Evolutionary conservation across 2,888 invertebrate species (phyloP).

Genomic region (Volucella zonaria): DNA sequence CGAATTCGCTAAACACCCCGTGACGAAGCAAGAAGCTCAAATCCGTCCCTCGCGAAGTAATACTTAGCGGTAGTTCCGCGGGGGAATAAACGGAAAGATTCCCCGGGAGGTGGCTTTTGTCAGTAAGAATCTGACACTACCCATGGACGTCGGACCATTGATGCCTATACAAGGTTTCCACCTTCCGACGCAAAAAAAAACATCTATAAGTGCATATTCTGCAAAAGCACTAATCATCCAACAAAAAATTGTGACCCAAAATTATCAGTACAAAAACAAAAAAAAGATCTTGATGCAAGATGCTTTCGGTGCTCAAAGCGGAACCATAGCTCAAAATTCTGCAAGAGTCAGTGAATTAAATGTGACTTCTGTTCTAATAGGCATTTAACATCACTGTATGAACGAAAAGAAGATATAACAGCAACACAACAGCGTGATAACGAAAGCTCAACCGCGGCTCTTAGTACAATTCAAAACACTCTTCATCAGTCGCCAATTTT

Average conservation of each 20-base stretch:
- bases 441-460: conserved; percentile 6
- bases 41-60: too few species aligned
- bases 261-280: conserved; percentile 10
- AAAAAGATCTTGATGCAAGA: conserved; percentile 39
- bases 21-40: too few species aligned
- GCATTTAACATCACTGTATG: conserved; percentile 53
- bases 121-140: too few species aligned
- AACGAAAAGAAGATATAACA: conserved; percentile 6
- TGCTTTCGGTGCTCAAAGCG: conserved; percentile 54
- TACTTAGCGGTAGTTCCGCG: too few species aligned
- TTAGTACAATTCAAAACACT: background rate
- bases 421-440: conserved; percentile 8
- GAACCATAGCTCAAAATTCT: conserved; percentile 61
- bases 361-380: conserved; percentile 40
- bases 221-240: conserved; percentile 48
- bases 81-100: too few species aligned
- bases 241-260: conserved; percentile 34
- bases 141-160: too few species aligned
- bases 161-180: too few species aligned
- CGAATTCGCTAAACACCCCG: too few species aligned
- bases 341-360: conserved; percentile 43
- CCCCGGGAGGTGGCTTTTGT: too few species aligned
- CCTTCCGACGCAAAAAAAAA: too few species aligned
- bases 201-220: too few species aligned
- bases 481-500: conserved; percentile 16